Percentiles rank a stretch among this genome's conserved stretches.
Conservation (phyloP, 2,888 invertebrate species). For the Protodeltote pygarga region DNA sequence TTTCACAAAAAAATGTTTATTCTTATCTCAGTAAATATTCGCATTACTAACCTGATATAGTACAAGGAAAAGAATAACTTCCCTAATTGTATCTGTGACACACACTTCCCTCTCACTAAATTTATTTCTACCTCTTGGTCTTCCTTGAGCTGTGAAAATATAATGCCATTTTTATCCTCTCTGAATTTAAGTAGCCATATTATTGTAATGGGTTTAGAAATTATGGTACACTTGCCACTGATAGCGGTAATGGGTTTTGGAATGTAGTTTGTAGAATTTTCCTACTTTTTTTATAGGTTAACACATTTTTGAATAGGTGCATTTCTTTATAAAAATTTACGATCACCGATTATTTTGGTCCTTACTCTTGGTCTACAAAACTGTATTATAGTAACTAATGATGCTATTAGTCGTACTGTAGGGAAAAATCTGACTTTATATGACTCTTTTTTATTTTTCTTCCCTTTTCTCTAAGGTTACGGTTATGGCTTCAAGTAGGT, state of each 20-base stretch:
- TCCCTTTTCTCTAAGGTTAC: neutral
- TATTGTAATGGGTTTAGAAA: neutral
- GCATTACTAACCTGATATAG: neutral
- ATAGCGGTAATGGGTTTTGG: neutral
- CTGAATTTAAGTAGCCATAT: slow-evolving; percentile 1
- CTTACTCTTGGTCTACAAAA: too few species aligned
- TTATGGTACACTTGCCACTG: neutral
- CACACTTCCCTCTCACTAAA: slow-evolving; percentile 29
- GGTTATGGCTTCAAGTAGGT: neutral
- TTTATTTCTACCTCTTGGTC: slow-evolving; percentile 28
- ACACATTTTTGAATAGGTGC: neutral
- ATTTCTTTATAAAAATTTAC: neutral
- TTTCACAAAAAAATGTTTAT: neutral
- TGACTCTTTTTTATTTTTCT: too few species aligned
- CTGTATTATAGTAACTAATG: too few species aligned
- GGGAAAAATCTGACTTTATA: too few species aligned
- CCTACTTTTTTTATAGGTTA: neutral
- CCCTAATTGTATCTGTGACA: slow-evolving; percentile 36
- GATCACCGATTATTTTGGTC: too few species aligned
- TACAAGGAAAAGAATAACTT: slow-evolving; percentile 24
- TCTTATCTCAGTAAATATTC: slow-evolving; percentile 28
- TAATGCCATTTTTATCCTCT: slow-evolving; percentile 11
- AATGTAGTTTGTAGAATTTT: neutral
- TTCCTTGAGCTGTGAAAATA: slow-evolving; percentile 15
- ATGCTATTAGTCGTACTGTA: too few species aligned